phyloP scores from a whole-genome alignment of 1,140 invertebrate genomes.

The Leptonema lineaticorne region DNA sequence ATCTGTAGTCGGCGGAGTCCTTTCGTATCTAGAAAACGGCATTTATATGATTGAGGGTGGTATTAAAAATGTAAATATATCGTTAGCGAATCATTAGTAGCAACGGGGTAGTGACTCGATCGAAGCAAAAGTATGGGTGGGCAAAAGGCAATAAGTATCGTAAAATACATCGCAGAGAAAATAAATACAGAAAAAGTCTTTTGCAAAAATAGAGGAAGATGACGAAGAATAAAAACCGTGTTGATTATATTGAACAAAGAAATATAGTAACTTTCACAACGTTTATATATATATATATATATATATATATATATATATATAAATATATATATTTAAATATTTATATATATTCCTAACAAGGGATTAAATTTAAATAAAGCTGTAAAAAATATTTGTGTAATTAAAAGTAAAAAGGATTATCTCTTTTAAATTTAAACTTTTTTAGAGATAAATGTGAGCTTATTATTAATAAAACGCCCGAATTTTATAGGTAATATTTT shows the following conservation, averaged over 20 bases:
- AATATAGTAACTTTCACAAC: no score
- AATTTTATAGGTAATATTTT: no score
- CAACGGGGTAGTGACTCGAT: not conserved
- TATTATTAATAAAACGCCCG: no score
- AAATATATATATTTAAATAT: not conserved
- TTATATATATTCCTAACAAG: not conserved
- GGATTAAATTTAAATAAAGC: no score
- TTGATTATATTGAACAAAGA: no score
- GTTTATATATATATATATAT: not conserved
- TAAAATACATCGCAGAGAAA: not conserved
- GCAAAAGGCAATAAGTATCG: not conserved
- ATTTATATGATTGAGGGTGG: not conserved
- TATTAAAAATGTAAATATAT: slow-evolving; percentile 26
- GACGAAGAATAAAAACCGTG: no score
- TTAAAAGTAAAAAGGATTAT: no score
- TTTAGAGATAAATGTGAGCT: no score
- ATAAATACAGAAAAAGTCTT: not conserved
- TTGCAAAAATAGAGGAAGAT: no score
- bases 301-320: not conserved
- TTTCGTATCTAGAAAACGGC: not conserved
- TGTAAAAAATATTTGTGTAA: no score
- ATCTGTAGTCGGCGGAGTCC: not conserved
- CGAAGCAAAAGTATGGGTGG: not conserved
- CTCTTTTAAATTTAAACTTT: no score
- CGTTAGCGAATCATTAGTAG: slow-evolving; percentile 22